Evolutionary conservation across 2,113 vertebrate genomes (phyloP).

Genomic region (Chionis minor): DNA sequence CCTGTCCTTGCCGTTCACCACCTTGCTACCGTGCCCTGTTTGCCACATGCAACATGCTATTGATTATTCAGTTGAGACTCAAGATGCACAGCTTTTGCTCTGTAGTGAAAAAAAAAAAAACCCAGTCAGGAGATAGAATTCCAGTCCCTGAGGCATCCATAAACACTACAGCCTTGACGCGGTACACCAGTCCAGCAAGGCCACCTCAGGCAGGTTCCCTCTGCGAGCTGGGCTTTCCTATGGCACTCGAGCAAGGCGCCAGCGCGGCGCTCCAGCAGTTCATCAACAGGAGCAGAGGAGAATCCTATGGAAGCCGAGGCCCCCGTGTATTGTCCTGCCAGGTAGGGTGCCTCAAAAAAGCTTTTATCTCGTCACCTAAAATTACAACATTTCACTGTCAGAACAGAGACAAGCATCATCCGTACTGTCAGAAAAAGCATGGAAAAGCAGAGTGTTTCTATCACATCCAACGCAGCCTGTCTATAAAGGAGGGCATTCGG

Average conservation of each 20-base stretch:
- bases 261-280: fast-evolving
- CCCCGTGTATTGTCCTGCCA: fast-evolving
- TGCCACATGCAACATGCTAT: background rate
- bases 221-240: background rate
- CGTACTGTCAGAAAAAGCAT: too few species aligned
- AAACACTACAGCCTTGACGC: background rate
- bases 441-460: background rate
- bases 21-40: background rate
- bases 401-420: background rate
- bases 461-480: background rate
- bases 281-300: background rate
- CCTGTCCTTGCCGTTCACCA: background rate
- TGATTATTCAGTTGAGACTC: background rate
- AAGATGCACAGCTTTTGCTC: background rate
- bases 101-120: background rate
- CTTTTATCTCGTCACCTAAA: background rate
- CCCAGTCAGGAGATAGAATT: background rate
- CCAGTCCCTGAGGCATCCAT: background rate
- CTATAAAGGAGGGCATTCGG: background rate
- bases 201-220: background rate
- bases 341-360: background rate
- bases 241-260: fast-evolving
- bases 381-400: fast-evolving
- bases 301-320: fast-evolving
- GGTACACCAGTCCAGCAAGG: background rate